phyloP scores from a whole-genome alignment of 2,113 vertebrate species.

The Pica pica region DNA sequence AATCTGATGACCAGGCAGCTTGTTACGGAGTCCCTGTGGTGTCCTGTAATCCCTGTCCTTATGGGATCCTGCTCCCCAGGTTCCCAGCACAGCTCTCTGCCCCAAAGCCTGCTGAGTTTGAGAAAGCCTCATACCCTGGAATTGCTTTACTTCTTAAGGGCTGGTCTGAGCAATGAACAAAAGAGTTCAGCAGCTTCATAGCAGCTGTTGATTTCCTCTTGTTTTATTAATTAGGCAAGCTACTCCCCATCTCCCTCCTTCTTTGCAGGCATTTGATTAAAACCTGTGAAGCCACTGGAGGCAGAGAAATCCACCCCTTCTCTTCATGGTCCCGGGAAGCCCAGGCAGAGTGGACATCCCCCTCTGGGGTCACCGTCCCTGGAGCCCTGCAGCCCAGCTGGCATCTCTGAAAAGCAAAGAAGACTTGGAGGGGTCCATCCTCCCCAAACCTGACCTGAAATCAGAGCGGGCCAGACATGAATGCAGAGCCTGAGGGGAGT shows the following conservation, averaged over 20 bases:
- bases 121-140: not conserved
- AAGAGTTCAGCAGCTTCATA: not conserved
- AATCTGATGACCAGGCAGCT: not conserved
- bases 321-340: not conserved
- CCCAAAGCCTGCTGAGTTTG: not conserved
- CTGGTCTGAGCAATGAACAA: not conserved
- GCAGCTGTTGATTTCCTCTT: not conserved
- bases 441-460: not conserved
- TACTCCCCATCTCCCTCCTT: not conserved
- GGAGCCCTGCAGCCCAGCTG: not conserved
- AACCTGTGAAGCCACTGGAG: not conserved
- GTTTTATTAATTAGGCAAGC: not conserved
- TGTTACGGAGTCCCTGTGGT: not conserved
- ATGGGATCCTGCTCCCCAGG: not conserved
- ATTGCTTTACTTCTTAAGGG: not conserved
- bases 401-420: not conserved
- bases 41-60: not conserved
- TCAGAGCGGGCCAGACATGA: not conserved
- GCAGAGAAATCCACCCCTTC: not conserved
- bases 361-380: not conserved
- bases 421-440: not conserved
- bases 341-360: not conserved
- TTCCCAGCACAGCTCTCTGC: not conserved
- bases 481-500: not conserved
- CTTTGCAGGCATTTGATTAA: not conserved